phyloP scores from a whole-genome alignment of 1,140 invertebrate genomes.

The Heliconius melpomene region DNA sequence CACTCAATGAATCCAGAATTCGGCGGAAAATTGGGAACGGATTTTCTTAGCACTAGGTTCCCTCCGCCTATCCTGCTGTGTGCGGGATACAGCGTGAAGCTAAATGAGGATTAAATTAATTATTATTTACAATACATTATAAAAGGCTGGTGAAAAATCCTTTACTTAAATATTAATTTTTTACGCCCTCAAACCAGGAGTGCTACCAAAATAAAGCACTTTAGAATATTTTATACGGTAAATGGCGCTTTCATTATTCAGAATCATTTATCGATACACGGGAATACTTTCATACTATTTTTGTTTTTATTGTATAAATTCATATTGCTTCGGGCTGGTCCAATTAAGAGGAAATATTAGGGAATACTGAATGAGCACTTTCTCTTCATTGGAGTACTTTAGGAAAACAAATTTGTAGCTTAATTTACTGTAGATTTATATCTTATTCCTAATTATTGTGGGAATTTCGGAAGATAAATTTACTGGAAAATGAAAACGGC shows the following conservation, averaged over 20 bases:
- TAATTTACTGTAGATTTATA: conserved; percentile 33
- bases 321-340: conserved; percentile 13
- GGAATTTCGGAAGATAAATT: conserved; percentile 37
- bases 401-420: conserved; percentile 32
- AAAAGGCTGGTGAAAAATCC: background rate
- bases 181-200: conserved; percentile 17
- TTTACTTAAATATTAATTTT: conserved; percentile 8
- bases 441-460: conserved; percentile 39
- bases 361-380: conserved; percentile 22
- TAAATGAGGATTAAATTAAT: background rate
- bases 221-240: conserved; percentile 59
- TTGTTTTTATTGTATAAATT: conserved; percentile 34
- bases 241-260: conserved; percentile 50
- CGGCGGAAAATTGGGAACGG: too few species aligned
- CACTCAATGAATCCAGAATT: too few species aligned
- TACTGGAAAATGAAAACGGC: conserved; percentile 39
- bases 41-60: too few species aligned
- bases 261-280: conserved; percentile 52
- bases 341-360: conserved; percentile 30
- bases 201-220: conserved; percentile 53
- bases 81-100: too few species aligned
- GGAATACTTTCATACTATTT: conserved; percentile 55
- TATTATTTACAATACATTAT: background rate
- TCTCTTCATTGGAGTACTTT: conserved; percentile 18
- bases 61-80: too few species aligned